A percentile compares a stretch with the other conserved stretches of the same genome.
phyloP scores from a whole-genome alignment of 2,888 invertebrate species.

The Lasiommata megera region DNA sequence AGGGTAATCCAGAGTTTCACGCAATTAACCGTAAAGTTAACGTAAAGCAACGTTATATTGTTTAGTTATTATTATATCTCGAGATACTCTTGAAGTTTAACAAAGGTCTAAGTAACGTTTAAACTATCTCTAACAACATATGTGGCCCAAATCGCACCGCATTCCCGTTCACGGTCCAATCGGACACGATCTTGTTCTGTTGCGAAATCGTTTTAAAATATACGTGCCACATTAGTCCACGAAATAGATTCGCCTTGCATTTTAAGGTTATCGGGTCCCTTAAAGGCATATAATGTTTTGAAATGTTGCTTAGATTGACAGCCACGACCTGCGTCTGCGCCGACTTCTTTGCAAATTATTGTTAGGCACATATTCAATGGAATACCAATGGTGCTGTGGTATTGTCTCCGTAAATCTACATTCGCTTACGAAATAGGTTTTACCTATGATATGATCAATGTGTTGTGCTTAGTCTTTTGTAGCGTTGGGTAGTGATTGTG shows the following conservation, averaged over 20 bases:
- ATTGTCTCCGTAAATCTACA: background rate
- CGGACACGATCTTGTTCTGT: slow-evolving; percentile 43
- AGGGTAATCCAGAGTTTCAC: no score
- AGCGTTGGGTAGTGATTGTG: background rate
- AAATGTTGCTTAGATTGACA: slow-evolving; percentile 1
- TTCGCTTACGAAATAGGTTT: background rate
- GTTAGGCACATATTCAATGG: background rate
- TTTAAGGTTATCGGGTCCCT: slow-evolving; percentile 23
- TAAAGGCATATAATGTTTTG: slow-evolving; percentile 23
- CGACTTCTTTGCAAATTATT: slow-evolving; percentile 2
- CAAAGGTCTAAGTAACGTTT: slow-evolving; percentile 1
- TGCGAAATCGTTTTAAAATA: slow-evolving; percentile 37
- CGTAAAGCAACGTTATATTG: no score
- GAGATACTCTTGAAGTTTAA: background rate
- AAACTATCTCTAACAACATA: slow-evolving; percentile 12
- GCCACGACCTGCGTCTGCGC: background rate
- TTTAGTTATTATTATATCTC: background rate
- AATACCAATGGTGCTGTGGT: background rate
- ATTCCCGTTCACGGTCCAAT: slow-evolving; percentile 43
- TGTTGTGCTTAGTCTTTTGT: background rate
- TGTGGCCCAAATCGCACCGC: slow-evolving; percentile 34
- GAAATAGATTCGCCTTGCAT: slow-evolving; percentile 24
- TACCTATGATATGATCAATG: background rate
- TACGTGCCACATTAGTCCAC: slow-evolving; percentile 26
- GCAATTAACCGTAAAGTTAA: no score